A percentile compares a stretch with the other conserved stretches of the same genome.
Evolutionary conservation across 2,113 vertebrate genomes (phyloP).

Genomic region (Tauraco erythrolophus): DNA sequence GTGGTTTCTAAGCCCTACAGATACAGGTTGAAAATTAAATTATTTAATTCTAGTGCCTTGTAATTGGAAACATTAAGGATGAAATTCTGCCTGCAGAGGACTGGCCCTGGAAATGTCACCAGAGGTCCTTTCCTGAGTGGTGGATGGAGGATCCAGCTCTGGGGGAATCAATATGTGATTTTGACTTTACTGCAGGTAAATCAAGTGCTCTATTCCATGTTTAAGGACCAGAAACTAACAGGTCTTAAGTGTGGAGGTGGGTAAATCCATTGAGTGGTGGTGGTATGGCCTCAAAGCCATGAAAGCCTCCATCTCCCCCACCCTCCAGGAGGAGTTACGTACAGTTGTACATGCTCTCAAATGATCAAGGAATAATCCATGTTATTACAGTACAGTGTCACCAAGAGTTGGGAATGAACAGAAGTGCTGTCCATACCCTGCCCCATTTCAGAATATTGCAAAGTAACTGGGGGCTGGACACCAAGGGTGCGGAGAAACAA

Average conservation of each 20-base stretch:
- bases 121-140: background rate
- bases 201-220: too few relatives aligned
- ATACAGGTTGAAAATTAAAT: background rate
- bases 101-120: background rate
- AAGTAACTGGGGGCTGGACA: background rate
- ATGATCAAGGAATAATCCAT: background rate
- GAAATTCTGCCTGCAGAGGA: background rate
- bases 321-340: background rate
- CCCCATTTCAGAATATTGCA: background rate
- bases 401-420: background rate
- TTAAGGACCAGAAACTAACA: background rate
- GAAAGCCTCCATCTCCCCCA: background rate
- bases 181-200: background rate
- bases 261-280: background rate
- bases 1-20: background rate
- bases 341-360: background rate
- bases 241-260: background rate
- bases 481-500: background rate
- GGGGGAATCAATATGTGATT: background rate
- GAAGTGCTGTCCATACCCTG: background rate
- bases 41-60: background rate
- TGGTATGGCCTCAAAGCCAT: background rate
- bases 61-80: background rate
- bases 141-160: background rate
- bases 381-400: background rate